A percentile compares a stretch with the other conserved stretches of the same genome.
phyloP scores from a whole-genome alignment of 2,797 vertebrate species.

The Tenualosa thibaudeaui region DNA sequence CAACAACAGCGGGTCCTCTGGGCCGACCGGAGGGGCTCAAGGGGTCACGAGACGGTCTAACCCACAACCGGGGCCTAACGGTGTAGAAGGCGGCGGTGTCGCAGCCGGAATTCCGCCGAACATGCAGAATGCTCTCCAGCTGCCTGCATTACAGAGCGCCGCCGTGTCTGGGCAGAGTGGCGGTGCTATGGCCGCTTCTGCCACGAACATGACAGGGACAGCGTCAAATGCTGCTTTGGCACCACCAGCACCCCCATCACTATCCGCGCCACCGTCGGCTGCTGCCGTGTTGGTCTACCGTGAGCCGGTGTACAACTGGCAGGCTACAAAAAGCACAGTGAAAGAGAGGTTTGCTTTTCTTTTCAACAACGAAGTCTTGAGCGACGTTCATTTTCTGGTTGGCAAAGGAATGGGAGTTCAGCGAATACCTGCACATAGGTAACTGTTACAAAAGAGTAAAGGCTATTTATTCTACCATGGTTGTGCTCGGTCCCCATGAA shows the following conservation, averaged over 20 bases:
- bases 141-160: constrained; percentile 57
- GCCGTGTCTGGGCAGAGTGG: constrained; percentile 56
- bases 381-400: constrained; percentile 88
- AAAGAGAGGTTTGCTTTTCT: constrained; percentile 86
- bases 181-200: constrained; percentile 61
- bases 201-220: constrained; percentile 57
- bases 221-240: constrained; percentile 64
- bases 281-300: constrained; percentile 75
- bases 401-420: constrained; percentile 84
- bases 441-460: constrained; percentile 19
- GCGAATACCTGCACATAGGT: constrained; percentile 87
- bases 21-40: constrained; percentile 63
- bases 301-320: constrained; percentile 85
- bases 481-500: background rate
- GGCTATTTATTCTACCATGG: constrained; percentile 64
- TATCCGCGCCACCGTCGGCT: constrained; percentile 68
- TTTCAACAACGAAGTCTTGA: constrained; percentile 89
- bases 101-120: constrained; percentile 47
- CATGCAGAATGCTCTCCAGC: constrained; percentile 56
- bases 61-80: constrained; percentile 65
- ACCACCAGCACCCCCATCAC: constrained; percentile 45
- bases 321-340: constrained; percentile 85
- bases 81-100: constrained; percentile 57
- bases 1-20: constrained; percentile 69
- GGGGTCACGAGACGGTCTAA: constrained; percentile 72